Percentiles rank a stretch among this genome's conserved stretches.
phyloP scores from a whole-genome alignment of 2,113 vertebrate genomes.

The Oryzias melastigma region DNA sequence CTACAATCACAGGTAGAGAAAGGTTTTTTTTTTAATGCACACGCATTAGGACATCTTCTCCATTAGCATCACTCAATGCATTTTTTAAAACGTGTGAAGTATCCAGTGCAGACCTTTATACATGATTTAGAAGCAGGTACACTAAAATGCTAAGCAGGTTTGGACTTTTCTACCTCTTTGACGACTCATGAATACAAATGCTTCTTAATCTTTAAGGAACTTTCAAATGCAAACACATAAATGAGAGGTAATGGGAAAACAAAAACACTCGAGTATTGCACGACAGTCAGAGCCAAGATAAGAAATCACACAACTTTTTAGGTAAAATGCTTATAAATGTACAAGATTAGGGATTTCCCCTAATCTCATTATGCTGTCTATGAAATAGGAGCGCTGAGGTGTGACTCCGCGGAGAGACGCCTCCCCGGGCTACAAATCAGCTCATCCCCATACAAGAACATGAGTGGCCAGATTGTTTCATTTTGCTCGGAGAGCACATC shows the following conservation, averaged over 20 bases:
- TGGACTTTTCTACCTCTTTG: slow-evolving; percentile 10
- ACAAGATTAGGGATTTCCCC: slow-evolving; percentile 52
- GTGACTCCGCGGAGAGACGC: slow-evolving; percentile 44
- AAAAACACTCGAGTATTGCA: background rate
- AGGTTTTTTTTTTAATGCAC: background rate
- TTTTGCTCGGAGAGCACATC: slow-evolving; percentile 54
- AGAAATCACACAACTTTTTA: slow-evolving; percentile 29
- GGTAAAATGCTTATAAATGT: slow-evolving; percentile 50
- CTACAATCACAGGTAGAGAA: slow-evolving; percentile 22
- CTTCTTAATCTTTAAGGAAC: background rate
- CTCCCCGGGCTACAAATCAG: slow-evolving; percentile 44
- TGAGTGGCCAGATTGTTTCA: slow-evolving; percentile 65
- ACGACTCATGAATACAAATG: slow-evolving; percentile 5
- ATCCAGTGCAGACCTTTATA: slow-evolving; percentile 8
- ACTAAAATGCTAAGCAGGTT: slow-evolving; percentile 9
- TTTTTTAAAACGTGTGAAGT: slow-evolving; percentile 7
- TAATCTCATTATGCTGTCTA: slow-evolving; percentile 52
- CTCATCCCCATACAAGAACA: slow-evolving; percentile 53
- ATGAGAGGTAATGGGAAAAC: background rate
- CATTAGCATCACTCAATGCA: slow-evolving; percentile 11
- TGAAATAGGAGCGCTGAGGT: slow-evolving; percentile 47
- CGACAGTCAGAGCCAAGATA: slow-evolving; percentile 5
- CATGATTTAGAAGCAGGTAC: slow-evolving; percentile 1
- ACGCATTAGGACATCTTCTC: background rate
- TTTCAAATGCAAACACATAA: slow-evolving; percentile 3